Base-by-base conservation (phyloP, 53 echinoderm and acorn worm genomes). In the Paracentrotus lividus region DNA sequence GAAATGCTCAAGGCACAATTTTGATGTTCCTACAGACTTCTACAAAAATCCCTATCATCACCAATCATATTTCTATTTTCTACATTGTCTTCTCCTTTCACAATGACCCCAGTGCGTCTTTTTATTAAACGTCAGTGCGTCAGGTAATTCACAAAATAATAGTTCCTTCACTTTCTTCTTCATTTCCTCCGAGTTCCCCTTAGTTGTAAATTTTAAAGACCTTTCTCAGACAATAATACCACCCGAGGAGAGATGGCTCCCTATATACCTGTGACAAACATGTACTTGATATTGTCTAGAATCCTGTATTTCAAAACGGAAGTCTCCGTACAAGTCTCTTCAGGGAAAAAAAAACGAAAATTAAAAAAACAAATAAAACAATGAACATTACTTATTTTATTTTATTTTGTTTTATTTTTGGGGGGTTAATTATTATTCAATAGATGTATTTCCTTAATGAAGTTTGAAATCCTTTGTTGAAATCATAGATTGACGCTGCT, bases 251-350 rank as follows among this genome's bases (percentile, higher is more conserved):
- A 40, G 40, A 40, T 72, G 72, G 40, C 72, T 72, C 72, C 32
- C 21, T n/a, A 36, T 72, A 55, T 55, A 49, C 67, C 45, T 93
- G 85, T 56, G 86, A 65, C 86, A 93, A 59, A 85, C 64, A 85
- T 85, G n/a, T n/a, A 57, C 20, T 66, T 57, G 49, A 10, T 67
- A 49, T 42, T 18, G 72, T 72, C 72, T 72, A 21, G 72, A 72
- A 18, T 36, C 40, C 26, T 38, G 10, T 36, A 38, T 34, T 40
- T 72, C 18, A 40, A 72, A 72, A 72, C 72, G 72, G 40, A 72
- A 40, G 72, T 72, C 72, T 72, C 72, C n/a, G n/a, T n/a, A n/a
- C n/a, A n/a, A n/a, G n/a, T n/a, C 72, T 72, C 72, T 72, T 72
- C 20, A 18, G 18, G 21, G 72, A 72, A 18, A 3, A 72, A 57